These are phyloP conservation scores for Drosophila melanica DNA, from an alignment of 1,140 invertebrate genomes.

Conservation along the genomic window DNA sequence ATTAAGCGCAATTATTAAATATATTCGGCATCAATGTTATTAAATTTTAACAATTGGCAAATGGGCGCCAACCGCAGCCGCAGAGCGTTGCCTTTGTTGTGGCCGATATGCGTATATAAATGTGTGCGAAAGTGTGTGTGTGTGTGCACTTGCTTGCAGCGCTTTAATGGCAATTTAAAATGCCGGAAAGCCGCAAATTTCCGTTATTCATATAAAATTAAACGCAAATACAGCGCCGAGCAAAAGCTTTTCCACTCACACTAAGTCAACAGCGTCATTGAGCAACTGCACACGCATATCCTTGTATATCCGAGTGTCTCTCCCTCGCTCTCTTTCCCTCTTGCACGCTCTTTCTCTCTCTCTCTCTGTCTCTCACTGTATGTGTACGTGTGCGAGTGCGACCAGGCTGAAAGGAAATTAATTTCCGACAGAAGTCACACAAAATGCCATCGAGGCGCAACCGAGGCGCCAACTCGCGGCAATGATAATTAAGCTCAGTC, in stretches of 20 bases:
- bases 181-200: slow-evolving; percentile 80
- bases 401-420: slow-evolving; percentile 69
- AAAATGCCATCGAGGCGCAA: slow-evolving; percentile 65
- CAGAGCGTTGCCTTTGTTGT: slow-evolving; percentile 31
- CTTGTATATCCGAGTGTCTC: slow-evolving; percentile 23
- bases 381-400: slow-evolving; percentile 29
- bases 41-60: slow-evolving; percentile 49
- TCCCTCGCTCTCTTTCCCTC: not conserved
- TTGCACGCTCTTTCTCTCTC: too few species aligned
- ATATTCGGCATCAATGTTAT: slow-evolving; percentile 43
- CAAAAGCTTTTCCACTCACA: slow-evolving; percentile 34
- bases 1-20: slow-evolving; percentile 4
- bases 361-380: not conserved
- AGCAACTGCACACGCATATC: slow-evolving; percentile 38
- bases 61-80: slow-evolving; percentile 56
- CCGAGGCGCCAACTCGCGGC: slow-evolving; percentile 55
- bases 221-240: slow-evolving; percentile 67
- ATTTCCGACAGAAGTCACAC: slow-evolving; percentile 82
- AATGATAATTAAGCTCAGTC: slow-evolving; percentile 72
- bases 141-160: slow-evolving; percentile 46
- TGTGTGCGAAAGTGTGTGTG: slow-evolving; percentile 24
- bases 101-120: not conserved
- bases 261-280: slow-evolving; percentile 42
- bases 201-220: slow-evolving; percentile 79
- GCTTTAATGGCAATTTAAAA: slow-evolving; percentile 80